Percentiles rank a stretch among this genome's conserved stretches.
Conservation (phyloP, 2,797 vertebrate species). For the Chaetophractus vellerosus region DNA sequence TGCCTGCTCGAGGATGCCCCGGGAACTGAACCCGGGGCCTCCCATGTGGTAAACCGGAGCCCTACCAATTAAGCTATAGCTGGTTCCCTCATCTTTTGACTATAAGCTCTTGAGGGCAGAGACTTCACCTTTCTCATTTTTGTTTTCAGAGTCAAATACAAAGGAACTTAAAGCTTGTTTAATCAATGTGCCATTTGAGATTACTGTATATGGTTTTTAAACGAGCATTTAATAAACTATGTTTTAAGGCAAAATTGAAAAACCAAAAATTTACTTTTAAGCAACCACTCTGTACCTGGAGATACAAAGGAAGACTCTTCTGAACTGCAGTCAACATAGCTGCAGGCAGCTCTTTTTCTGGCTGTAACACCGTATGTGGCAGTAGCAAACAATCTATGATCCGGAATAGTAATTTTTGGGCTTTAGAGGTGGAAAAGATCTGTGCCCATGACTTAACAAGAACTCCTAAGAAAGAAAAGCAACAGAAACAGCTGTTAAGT, state of each 20-base stretch:
- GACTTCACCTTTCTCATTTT: slow-evolving; percentile 19
- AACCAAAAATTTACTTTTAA: slow-evolving; percentile 19
- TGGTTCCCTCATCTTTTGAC: background rate
- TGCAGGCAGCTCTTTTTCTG: slow-evolving; percentile 93
- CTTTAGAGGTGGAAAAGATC: slow-evolving; percentile 96
- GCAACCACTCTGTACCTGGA: slow-evolving; percentile 92
- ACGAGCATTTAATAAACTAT: background rate
- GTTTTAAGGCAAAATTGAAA: background rate
- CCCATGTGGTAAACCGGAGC: too few relatives aligned
- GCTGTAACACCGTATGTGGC: slow-evolving; percentile 94
- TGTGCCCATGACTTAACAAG: slow-evolving; percentile 97
- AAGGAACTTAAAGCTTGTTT: slow-evolving; percentile 37
- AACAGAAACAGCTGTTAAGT: slow-evolving; percentile 41
- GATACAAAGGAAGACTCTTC: slow-evolving; percentile 95
- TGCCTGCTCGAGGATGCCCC: too few relatives aligned
- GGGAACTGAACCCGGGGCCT: too few relatives aligned
- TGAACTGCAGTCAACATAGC: slow-evolving; percentile 92
- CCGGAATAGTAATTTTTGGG: slow-evolving; percentile 95
- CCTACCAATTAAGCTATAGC: too few relatives aligned
- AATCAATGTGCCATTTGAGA: background rate
- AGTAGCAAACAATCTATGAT: slow-evolving; percentile 96
- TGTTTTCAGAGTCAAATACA: slow-evolving; percentile 56
- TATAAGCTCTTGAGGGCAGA: background rate
- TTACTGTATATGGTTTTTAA: background rate
- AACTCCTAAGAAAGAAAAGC: slow-evolving; percentile 91